Base-by-base conservation (phyloP, 2,797 vertebrate species). In the Fistularia commersonii region DNA sequence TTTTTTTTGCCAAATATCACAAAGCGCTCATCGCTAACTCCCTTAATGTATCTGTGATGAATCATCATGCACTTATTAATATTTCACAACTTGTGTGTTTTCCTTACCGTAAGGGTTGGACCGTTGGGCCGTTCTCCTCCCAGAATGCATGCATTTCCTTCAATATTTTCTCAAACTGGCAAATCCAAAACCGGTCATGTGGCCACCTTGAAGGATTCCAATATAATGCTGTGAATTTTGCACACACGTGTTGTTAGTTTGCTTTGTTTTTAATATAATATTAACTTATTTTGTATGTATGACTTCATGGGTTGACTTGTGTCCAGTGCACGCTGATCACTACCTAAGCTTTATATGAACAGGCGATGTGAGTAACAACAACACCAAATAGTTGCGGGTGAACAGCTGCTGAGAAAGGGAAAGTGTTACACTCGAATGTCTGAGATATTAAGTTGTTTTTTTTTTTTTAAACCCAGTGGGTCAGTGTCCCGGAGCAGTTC, bases 201-300 rank as follows among this genome's bases (percentile, higher is more conserved):
- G 23, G 23, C 35, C 42, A 66, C 11, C 33, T 23, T 23, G 23
- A 23, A 23, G n/a, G 9, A 38, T 51, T 38, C 10, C 23, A 23
- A 42, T 13, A 36, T 59, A 45, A 49, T 45, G 42, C 48, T 77
- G 45, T 72, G 50, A 68, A 71, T 48, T 60, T 67, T 79, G 73
- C 61, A 75, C 75, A 68, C 54, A 36, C n/a, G 15, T 64, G 45
- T 12, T 54, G 62, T 64, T 69, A 49, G 32, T 36, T 36, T 8
- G 23, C 4, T 23, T 36, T 36, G 9, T 34, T 66, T 34, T 64
- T 49, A 34, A 13, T 5, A 45, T 61, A 67, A 8, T 36, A 36
- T 57, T 66, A 61, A 74, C 15, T 80, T 79, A 77, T 80, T 76
- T 76, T 10, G 61, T 46, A 32, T 32, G 23, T 55, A 11, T 43